Conservation (phyloP, 2,888 invertebrate species). For the Petrolisthes cinctipes region DNA sequence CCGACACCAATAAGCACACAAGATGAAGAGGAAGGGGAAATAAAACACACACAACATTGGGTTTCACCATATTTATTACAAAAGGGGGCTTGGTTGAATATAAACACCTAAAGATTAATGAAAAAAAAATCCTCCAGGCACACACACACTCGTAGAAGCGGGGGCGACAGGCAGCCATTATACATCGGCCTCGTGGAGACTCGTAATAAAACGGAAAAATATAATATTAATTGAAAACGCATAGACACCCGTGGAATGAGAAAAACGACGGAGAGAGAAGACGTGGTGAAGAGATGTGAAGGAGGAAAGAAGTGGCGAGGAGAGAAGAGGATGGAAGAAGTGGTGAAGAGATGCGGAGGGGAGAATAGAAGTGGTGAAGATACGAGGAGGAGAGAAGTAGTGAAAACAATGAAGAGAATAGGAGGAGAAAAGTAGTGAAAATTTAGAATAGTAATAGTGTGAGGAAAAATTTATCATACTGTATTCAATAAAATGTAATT, state of each 20-base stretch:
- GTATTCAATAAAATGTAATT: too few relatives aligned
- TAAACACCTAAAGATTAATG: conserved; percentile 45
- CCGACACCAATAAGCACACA: background rate
- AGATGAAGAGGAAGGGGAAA: background rate
- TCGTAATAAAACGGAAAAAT: background rate
- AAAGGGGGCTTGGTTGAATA: conserved; percentile 43
- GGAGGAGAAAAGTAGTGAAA: background rate
- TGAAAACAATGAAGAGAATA: background rate
- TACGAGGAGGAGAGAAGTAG: background rate
- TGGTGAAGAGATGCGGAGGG: background rate
- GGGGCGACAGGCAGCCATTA: conserved; percentile 5
- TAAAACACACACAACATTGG: background rate
- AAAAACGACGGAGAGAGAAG: background rate
- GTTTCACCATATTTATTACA: conserved; percentile 58
- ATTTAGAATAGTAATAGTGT: background rate
- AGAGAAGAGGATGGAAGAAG: background rate
- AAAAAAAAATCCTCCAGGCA: conserved; percentile 43
- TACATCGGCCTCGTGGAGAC: background rate
- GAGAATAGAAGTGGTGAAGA: background rate
- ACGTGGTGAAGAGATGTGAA: background rate
- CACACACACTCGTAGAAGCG: conserved; percentile 40
- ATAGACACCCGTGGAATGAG: background rate
- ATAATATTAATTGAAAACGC: background rate
- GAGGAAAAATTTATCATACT: background rate
- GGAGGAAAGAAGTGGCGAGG: background rate